Conservation (phyloP, 2,113 vertebrate species). For the Lipotes vexillifer region DNA sequence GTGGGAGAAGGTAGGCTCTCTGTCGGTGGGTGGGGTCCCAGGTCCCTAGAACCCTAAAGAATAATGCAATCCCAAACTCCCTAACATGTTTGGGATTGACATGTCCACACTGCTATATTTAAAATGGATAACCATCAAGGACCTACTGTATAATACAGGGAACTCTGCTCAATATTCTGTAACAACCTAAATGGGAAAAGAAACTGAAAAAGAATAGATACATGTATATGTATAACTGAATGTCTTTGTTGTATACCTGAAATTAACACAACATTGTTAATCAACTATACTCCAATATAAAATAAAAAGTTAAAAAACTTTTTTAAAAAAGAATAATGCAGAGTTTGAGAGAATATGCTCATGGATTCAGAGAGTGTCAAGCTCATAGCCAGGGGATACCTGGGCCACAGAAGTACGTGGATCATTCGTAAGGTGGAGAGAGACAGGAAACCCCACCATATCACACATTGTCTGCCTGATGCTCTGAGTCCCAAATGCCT, state of each 20-base stretch:
- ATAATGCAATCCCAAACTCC: not conserved
- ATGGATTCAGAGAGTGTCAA: not conserved
- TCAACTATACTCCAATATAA: not conserved
- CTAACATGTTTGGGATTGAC: not conserved
- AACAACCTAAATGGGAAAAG: not conserved
- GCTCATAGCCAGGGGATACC: not conserved
- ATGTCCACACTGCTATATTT: not conserved
- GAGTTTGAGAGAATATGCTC: not conserved
- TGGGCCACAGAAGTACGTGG: not conserved
- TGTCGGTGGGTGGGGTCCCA: not conserved
- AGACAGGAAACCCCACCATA: not conserved
- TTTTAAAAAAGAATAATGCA: not conserved
- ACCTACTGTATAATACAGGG: not conserved
- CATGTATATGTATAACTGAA: not conserved
- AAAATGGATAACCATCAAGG: not conserved
- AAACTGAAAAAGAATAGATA: not conserved
- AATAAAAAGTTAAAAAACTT: not conserved
- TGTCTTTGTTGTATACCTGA: not conserved
- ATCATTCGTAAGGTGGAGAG: not conserved
- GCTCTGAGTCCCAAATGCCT: not conserved
- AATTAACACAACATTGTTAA: not conserved
- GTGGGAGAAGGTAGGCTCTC: not conserved
- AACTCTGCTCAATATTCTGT: not conserved
- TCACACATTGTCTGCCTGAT: not conserved
- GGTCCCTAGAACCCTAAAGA: not conserved